A percentile compares a stretch with the other conserved stretches of the same genome.
Evolutionary conservation across 2,888 invertebrate genomes (phyloP).

Genomic region (Drosophila cognata): DNA sequence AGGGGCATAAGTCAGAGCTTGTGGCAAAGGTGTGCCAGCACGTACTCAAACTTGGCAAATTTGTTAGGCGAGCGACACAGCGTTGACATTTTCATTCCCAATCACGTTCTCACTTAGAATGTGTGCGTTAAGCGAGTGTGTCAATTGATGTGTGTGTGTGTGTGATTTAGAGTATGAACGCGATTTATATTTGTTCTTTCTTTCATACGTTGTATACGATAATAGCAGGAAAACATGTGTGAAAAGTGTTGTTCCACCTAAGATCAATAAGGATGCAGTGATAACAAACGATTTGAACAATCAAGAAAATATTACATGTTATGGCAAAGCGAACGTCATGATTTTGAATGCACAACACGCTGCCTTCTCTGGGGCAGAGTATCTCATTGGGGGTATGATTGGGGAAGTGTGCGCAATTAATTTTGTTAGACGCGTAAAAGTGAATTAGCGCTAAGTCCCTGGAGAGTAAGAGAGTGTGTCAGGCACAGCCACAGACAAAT

Average conservation of each 20-base stretch:
- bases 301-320: neutral
- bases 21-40: conserved; percentile 32
- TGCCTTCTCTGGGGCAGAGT: neutral
- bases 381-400: conserved; percentile 38
- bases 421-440: conserved; percentile 69
- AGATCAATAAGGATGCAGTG: neutral
- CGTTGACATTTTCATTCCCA: conserved; percentile 32
- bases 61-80: conserved; percentile 43
- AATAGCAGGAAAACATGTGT: neutral
- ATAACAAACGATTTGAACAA: neutral
- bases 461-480: conserved; percentile 27
- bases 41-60: conserved; percentile 51
- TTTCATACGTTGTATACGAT: neutral
- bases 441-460: conserved; percentile 70
- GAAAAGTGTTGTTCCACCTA: neutral
- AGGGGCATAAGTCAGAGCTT: neutral
- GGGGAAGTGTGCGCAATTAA: conserved; percentile 75
- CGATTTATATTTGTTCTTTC: neutral
- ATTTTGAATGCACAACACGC: neutral
- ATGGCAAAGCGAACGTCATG: accelerated
- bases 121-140: conserved; percentile 3
- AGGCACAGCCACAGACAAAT: conserved; percentile 24
- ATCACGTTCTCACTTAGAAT: conserved; percentile 27
- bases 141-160: neutral
- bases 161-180: neutral